Evolutionary conservation across 1,140 invertebrate genomes (phyloP), one percentile per base, ranked within the genome.

Genomic region (Drosophila equinoxialis): DNA sequence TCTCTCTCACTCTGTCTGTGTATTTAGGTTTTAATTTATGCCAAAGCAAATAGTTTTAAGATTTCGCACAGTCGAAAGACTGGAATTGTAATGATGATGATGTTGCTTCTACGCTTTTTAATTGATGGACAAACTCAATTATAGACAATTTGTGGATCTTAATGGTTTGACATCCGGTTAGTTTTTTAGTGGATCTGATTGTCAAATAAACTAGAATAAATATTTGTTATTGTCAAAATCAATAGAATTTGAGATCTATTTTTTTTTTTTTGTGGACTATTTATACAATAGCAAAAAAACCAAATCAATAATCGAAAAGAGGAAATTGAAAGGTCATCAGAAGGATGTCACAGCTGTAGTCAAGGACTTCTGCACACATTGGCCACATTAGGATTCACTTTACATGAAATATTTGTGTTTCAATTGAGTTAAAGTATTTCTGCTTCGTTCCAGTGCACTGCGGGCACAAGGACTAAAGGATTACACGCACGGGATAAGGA

Each of bases 401-500:
- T 51, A 51, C 45, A 51, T 51, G 17, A 51, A 51, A 51, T 51
- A 23, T 20, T 6, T 51, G 10, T 20, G 7, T 51, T 51, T 5
- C 45, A 51, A 51, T 51, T 23, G 33, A 33, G 14, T 35, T 35
- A 58, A 58, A 23, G 17, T 51, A 1, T 51, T 2, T 51, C 20
- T 51, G 45, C 10, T 51, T 51, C 17, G 45, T 59, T 59, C 60
- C 66, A 71, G 83, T 87, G 83, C 83, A 87, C 83, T 74, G 83
- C 83, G 54, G 83, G 83, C 83, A 87, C 82, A 41, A 60, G 42
- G 17, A 59, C 57, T 39, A 51, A 51, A 59, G 37, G 37, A 59
- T 8, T 59, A 60, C 39, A 67, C 62, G 71, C 71, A 76, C 66
- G 65, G 20, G 20, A 65, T 70, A 26, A 69, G 72, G 62, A 79